A percentile compares a stretch with the other conserved stretches of the same genome.
Evolutionary conservation across 2,797 vertebrate genomes (phyloP).

Genomic region (Gymnopithys bicolor): DNA sequence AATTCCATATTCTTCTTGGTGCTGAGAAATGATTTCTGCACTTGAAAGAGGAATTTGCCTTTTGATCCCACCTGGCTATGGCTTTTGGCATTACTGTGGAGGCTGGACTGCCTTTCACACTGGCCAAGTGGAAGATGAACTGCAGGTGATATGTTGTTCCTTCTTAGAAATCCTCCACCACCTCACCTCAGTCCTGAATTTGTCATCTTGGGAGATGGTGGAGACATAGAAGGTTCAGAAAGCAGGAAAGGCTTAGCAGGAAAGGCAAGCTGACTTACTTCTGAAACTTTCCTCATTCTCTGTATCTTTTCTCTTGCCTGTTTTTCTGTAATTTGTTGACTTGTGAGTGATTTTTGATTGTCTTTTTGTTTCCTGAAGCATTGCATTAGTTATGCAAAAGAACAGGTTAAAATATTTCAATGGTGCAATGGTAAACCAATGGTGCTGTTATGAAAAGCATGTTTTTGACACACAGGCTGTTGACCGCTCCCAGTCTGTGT

Average conservation of each 20-base stretch:
- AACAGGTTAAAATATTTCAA: neutral
- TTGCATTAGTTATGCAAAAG: neutral
- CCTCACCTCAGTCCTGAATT: neutral
- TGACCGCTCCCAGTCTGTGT: neutral
- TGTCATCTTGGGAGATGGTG: neutral
- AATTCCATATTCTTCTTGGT: neutral
- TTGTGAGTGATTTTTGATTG: neutral
- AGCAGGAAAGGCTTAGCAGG: neutral
- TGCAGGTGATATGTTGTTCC: neutral
- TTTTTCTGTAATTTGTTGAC: neutral
- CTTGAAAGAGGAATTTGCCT: neutral
- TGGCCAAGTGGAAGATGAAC: neutral
- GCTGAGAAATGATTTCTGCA: neutral
- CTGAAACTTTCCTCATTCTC: neutral
- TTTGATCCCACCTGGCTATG: neutral
- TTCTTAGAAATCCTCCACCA: neutral
- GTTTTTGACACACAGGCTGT: neutral
- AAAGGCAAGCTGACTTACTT: neutral
- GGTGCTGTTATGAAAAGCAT: neutral
- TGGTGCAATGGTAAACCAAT: neutral
- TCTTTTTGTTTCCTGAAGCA: neutral
- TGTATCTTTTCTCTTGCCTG: neutral
- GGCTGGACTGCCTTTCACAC: neutral
- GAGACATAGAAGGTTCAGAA: neutral
- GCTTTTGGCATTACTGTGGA: neutral